These are phyloP conservation scores for Bufo bufo DNA, from an alignment of 2,113 vertebrate genomes.

Conservation along the genomic window DNA sequence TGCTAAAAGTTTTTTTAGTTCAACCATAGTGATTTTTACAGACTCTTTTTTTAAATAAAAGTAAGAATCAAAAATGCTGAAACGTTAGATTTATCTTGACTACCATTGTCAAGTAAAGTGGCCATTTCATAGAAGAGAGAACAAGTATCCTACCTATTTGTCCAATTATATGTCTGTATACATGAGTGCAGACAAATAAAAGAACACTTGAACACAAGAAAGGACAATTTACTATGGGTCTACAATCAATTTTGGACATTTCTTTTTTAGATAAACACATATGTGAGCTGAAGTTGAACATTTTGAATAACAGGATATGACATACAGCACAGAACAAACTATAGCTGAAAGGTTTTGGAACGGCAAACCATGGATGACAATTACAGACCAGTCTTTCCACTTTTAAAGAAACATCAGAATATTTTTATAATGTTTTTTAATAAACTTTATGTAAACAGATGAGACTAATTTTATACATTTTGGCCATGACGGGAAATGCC, in stretches of 20 bases:
- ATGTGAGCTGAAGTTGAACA: background rate
- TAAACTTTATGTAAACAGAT: too few relatives aligned
- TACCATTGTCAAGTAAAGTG: background rate
- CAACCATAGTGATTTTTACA: too few relatives aligned
- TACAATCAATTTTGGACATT: background rate
- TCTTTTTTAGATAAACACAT: background rate
- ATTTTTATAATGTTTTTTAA: background rate
- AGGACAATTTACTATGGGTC: background rate
- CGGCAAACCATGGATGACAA: background rate
- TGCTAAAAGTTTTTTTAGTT: too few relatives aligned
- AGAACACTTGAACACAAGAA: background rate
- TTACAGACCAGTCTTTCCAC: background rate
- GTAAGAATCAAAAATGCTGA: background rate
- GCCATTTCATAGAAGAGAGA: background rate
- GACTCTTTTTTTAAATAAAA: too few relatives aligned
- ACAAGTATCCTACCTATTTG: constrained; percentile 1
- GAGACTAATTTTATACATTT: too few relatives aligned
- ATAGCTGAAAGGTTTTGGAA: background rate
- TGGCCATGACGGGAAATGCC: too few relatives aligned
- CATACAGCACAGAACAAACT: background rate
- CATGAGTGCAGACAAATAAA: background rate
- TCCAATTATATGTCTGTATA: background rate
- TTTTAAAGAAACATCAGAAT: background rate
- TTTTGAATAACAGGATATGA: background rate
- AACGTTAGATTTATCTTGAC: background rate